phyloP scores from a whole-genome alignment of 2,797 vertebrate species.

The Arrhamphus sclerolepis region DNA sequence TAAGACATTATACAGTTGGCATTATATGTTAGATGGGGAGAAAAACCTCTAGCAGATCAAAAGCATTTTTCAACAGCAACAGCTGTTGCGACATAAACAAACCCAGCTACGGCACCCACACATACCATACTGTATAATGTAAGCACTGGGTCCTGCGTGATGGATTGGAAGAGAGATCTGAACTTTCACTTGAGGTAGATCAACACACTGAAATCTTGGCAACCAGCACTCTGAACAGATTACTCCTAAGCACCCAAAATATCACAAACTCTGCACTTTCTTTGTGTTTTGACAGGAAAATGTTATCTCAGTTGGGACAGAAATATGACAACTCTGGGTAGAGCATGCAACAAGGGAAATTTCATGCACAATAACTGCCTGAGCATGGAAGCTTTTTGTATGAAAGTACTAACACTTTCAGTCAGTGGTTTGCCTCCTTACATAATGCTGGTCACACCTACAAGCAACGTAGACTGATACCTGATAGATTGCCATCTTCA shows the following conservation, averaged over 20 bases:
- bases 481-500: slow-evolving; percentile 21
- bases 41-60: slow-evolving; percentile 10
- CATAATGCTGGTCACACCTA: slow-evolving; percentile 47
- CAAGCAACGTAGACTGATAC: slow-evolving; percentile 6
- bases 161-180: slow-evolving; percentile 21
- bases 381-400: slow-evolving; percentile 18
- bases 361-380: slow-evolving; percentile 10
- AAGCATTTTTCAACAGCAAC: slow-evolving; percentile 13
- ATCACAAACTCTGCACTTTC: slow-evolving; percentile 21
- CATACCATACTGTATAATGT: not conserved
- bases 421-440: slow-evolving; percentile 42
- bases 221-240: slow-evolving; percentile 21
- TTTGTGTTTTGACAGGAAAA: slow-evolving; percentile 11
- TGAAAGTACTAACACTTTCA: slow-evolving; percentile 12
- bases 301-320: slow-evolving; percentile 5
- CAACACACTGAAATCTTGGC: slow-evolving; percentile 28
- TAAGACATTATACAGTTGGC: slow-evolving; percentile 5
- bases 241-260: slow-evolving; percentile 12
- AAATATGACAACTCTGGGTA: slow-evolving; percentile 17
- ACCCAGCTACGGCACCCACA: slow-evolving; percentile 2
- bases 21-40: slow-evolving; percentile 9
- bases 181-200: slow-evolving; percentile 27
- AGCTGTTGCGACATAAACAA: slow-evolving; percentile 10
- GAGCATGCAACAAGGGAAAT: not conserved
- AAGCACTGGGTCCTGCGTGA: slow-evolving; percentile 13